Evolutionary conservation across 2,888 invertebrate genomes (phyloP), one percentile per base, ranked within the genome.

Genomic region (Meteorus colon): DNA sequence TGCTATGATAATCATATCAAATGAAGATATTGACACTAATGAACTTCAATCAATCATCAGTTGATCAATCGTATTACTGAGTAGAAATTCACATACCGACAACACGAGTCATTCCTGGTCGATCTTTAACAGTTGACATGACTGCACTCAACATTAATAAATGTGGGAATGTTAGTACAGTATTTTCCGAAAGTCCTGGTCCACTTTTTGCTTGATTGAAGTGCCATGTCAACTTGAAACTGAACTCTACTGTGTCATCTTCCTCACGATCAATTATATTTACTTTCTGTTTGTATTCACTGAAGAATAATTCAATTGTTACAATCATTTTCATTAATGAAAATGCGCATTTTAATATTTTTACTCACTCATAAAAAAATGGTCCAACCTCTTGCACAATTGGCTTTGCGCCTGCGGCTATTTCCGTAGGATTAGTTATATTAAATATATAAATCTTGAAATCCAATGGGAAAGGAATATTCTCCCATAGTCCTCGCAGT

Each of bases 241-340:
- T 93, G 86, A 94, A 96, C 0, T 92, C 92, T 4, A 96, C 92
- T 0, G 94, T 94, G 83, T 96, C 96, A 65, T 94, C 93, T 8
- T 92, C 93, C 16, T 93, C 93, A 74, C 94, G 91, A 83, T 96
- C 96, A 78, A 92, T 92, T 0, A 95, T 84, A 80, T 95, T 93
- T 12, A 94, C 92, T 89, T 96, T 96, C 82, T 94, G 93, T 86
- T 96, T 96, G 94, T 95, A 96, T 91, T 96, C 95, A 71, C 96
- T 96, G 82, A 82, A 90, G 87, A 78, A 65, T 75, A 77, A 48
- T 67, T 16, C 19, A 76, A 24, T 62, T 71, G 62, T 63, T 73
- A 2, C 12, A 12, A 12, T 12, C 0, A 41, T 12, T 12, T 34
- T 34, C 34, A 12, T 41, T 41, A 6, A 41, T 12, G 34, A 12